Percentiles rank a stretch among this genome's conserved stretches.
phyloP scores from a whole-genome alignment of 2,797 vertebrate species.

The Pseudomugil tenellus region DNA sequence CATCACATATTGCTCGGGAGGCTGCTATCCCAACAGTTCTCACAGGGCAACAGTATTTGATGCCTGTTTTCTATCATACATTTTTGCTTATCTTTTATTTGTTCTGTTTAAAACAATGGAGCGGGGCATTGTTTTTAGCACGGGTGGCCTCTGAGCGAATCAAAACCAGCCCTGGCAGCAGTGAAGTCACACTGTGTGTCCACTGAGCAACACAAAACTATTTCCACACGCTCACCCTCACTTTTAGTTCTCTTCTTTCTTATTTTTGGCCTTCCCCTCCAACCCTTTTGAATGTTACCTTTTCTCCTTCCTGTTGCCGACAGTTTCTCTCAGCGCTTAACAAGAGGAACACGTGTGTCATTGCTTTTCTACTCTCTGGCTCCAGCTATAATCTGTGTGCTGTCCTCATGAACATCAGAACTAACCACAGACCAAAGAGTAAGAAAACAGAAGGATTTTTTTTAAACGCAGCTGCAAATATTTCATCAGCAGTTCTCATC shows the following conservation, averaged over 20 bases:
- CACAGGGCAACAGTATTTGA: conserved; percentile 4
- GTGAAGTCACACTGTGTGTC: conserved; percentile 17
- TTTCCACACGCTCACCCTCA: conserved; percentile 11
- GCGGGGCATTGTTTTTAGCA: conserved; percentile 18
- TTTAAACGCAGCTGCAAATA: not conserved
- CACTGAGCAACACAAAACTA: not conserved
- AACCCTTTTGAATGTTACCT: conserved; percentile 1
- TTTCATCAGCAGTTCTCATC: not conserved
- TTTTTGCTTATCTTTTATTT: conserved; percentile 16
- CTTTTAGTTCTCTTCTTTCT: conserved; percentile 13
- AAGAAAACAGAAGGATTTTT: conserved; percentile 20
- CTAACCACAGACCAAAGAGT: conserved; percentile 18
- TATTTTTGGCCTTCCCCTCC: conserved; percentile 22
- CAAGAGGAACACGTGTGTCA: conserved; percentile 23
- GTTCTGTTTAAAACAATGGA: conserved; percentile 10
- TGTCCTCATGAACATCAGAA: conserved; percentile 37
- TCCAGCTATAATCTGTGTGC: conserved; percentile 21
- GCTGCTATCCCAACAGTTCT: not conserved
- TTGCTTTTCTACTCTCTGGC: conserved; percentile 8
- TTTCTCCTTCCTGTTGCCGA: conserved; percentile 23
- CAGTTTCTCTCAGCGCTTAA: conserved; percentile 48
- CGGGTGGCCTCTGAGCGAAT: conserved; percentile 35
- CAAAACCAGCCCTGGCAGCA: conserved; percentile 14
- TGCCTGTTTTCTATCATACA: conserved; percentile 3
- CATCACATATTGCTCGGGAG: not conserved